phyloP scores from a whole-genome alignment of 2,113 vertebrate genomes.

The Etheostoma spectabile region DNA sequence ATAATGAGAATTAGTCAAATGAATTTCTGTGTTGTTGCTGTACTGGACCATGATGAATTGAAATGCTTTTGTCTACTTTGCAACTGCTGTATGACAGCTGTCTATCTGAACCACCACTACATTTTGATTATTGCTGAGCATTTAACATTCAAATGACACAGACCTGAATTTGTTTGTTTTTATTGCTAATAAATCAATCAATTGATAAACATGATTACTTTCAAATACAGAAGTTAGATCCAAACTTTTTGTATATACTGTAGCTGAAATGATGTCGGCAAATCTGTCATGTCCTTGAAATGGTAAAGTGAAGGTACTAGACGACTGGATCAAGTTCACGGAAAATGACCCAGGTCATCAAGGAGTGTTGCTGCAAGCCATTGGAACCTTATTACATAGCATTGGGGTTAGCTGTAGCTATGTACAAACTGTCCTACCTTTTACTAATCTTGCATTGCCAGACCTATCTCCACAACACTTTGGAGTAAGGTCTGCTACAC shows the following conservation, averaged over 20 bases:
- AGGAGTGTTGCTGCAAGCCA: conserved; percentile 5
- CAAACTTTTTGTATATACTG: neutral
- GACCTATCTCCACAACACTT: no score
- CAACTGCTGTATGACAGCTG: conserved; percentile 1
- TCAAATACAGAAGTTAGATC: neutral
- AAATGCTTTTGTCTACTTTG: neutral
- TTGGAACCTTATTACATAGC: no score
- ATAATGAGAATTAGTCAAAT: conserved; percentile 7
- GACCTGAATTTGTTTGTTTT: neutral
- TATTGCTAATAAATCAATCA: neutral
- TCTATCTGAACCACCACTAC: neutral
- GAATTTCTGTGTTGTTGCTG: neutral
- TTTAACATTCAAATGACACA: neutral
- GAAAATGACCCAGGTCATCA: neutral
- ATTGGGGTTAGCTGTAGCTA: neutral
- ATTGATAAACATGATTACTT: neutral
- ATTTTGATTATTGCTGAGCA: neutral
- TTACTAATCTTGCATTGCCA: neutral
- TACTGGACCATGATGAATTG: neutral
- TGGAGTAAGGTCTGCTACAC: no score
- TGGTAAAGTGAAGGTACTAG: neutral
- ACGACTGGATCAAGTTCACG: neutral
- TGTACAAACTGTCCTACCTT: neutral
- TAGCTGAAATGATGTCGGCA: neutral
- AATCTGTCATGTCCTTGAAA: neutral